Evolutionary conservation across 1,140 invertebrate species (phyloP), one percentile per base, ranked within the genome.

Genomic region (Hydropsyche tenuis): DNA sequence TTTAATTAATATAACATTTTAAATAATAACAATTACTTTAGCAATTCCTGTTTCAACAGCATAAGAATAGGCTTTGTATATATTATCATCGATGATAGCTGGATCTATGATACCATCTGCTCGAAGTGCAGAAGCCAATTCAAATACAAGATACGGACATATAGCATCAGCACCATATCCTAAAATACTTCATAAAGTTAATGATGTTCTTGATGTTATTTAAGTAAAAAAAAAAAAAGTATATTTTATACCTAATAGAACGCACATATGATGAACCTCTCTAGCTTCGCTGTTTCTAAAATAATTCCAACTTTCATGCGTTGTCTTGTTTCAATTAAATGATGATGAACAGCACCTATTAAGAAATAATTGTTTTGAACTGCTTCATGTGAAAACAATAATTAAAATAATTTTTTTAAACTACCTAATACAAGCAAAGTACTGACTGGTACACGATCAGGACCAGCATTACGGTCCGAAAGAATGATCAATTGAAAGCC

Each of bases 151-250:
- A 83, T 99, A 99, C 0, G 98, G 97, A 81, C 97, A 99, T 74
- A 99, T 94, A 0, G 94, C 97, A 85, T 99, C 97, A 5, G 96
- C 97, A 60, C 98, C 98, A 83, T 97, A 99, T 62, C 97, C 84
- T 85, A 73, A 3, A 73, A 63, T 51, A 45, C n/a, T n/a, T n/a
- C 9, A 56, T 56, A 45, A 45, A 45, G 14, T 45, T 9, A 9
- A 45, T 45, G 14, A 45, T 45, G 42, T 45, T 45, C n/a, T n/a
- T n/a, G 42, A 45, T 14, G 14, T 45, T 45, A 45, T 9, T 45
- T 9, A 9, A 45, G n/a, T 45, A 45, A 9, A 9, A n/a, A 45
- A 45, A n/a, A 45, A 45, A 45, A 45, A 45, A 7, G 7, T 9
- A n/a, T 9, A 53, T 25, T 9, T 14, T 80, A 81, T 78, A 84